Evolutionary conservation across 2,113 vertebrate genomes (phyloP).

Genomic region (Fregata magnificens): DNA sequence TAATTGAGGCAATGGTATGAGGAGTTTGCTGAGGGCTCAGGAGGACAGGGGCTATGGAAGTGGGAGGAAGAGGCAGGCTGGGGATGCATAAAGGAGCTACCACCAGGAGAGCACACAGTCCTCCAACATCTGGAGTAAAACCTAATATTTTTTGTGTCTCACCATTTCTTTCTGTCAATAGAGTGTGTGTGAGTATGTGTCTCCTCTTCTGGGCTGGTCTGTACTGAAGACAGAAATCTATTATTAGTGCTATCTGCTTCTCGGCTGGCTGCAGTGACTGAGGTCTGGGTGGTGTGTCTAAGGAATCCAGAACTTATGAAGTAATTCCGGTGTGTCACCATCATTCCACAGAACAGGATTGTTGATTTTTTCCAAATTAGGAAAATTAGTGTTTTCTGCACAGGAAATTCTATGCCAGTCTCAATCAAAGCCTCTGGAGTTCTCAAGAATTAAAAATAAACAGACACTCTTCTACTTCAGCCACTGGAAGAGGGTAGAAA

Average conservation of each 20-base stretch:
- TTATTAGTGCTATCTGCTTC: not conserved
- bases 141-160: not conserved
- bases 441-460: not conserved
- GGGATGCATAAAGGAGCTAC: not conserved
- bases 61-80: not conserved
- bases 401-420: not conserved
- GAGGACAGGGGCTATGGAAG: not conserved
- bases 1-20: not conserved
- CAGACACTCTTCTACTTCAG: not conserved
- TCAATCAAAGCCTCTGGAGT: not conserved
- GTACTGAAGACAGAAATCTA: not conserved
- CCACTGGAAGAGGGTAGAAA: not conserved
- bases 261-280: rapidly evolving
- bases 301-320: not conserved
- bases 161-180: not conserved
- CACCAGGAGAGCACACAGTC: rapidly evolving
- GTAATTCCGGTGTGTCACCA: not conserved
- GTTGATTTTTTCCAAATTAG: not conserved
- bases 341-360: not conserved
- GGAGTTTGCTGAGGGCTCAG: rapidly evolving
- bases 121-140: not conserved
- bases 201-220: not conserved
- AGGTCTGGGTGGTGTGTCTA: not conserved
- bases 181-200: not conserved
- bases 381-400: not conserved